Percentiles rank a stretch among this genome's conserved stretches.
These are phyloP conservation scores for Pseudopodoces humilis DNA, from an alignment of 2,113 vertebrate genomes.

Conservation along the genomic window DNA sequence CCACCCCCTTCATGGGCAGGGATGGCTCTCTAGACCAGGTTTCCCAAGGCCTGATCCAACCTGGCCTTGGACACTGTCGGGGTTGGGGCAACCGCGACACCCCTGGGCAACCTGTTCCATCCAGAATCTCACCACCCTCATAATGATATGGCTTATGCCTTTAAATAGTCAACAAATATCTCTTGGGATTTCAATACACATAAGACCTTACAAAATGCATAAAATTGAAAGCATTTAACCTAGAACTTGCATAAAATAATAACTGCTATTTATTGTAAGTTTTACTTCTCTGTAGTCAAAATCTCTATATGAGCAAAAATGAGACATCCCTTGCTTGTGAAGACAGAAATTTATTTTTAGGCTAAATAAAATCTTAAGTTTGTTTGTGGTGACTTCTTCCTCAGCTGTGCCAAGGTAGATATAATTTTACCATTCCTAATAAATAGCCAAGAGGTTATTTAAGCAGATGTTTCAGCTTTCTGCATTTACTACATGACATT, in stretches of 20 bases:
- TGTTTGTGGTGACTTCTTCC: not conserved
- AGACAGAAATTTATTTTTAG: not conserved
- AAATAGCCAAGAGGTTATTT: not conserved
- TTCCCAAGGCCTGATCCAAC: not conserved
- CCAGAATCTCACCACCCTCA: not conserved
- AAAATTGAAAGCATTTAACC: not conserved
- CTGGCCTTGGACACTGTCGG: not conserved
- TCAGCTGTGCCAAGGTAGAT: not conserved
- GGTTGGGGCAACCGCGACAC: accelerated
- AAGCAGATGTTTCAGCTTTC: not conserved
- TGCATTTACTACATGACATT: not conserved
- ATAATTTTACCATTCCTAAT: not conserved
- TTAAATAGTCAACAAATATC: not conserved
- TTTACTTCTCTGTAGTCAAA: not conserved
- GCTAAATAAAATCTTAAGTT: not conserved
- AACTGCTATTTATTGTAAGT: not conserved
- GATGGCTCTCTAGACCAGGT: not conserved
- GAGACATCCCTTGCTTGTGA: not conserved
- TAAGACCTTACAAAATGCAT: not conserved
- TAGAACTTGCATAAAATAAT: not conserved
- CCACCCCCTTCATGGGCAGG: not conserved
- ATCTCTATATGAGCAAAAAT: not conserved
- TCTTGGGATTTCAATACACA: not conserved
- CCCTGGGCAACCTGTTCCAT: not conserved
- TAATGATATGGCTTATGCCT: not conserved